Conservation (phyloP, 2,888 invertebrate species). For the Scaptodrosophila latifasciaeformis region DNA sequence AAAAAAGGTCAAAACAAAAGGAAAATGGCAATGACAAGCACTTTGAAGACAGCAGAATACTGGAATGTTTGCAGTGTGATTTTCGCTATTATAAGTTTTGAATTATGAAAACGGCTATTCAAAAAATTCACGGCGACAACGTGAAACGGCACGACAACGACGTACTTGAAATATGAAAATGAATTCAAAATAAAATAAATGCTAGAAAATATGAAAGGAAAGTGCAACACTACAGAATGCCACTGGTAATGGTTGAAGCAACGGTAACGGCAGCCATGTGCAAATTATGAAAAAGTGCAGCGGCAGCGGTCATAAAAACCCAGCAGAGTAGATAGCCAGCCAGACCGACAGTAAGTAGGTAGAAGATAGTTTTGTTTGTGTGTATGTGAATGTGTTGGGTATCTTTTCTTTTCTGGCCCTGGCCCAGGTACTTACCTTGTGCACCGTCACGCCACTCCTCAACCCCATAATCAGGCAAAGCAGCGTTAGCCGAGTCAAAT, state of each 20-base stretch:
- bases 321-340: constrained; percentile 12
- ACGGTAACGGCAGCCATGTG: constrained; percentile 22
- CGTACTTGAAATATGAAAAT: constrained; percentile 49
- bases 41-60: constrained; percentile 14
- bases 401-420: constrained; percentile 1
- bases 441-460: constrained; percentile 84
- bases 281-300: constrained; percentile 45
- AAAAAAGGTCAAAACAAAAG: constrained; percentile 16
- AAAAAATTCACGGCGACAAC: constrained; percentile 4
- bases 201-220: constrained; percentile 35
- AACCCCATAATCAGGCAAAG: constrained; percentile 81
- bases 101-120: constrained; percentile 29
- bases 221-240: constrained; percentile 35
- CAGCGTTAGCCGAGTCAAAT: constrained; percentile 78
- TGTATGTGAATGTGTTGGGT: constrained; percentile 1
- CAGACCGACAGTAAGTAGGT: background rate
- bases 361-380: too few species aligned
- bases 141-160: constrained; percentile 21
- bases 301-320: constrained; percentile 36
- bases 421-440: constrained; percentile 58
- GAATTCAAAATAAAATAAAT: constrained; percentile 30
- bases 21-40: background rate
- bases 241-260: too few species aligned
- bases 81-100: constrained; percentile 33
- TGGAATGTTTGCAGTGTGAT: constrained; percentile 16